Evolutionary conservation across 2,888 invertebrate species (phyloP).

Genomic region (Callinectes sapidus): DNA sequence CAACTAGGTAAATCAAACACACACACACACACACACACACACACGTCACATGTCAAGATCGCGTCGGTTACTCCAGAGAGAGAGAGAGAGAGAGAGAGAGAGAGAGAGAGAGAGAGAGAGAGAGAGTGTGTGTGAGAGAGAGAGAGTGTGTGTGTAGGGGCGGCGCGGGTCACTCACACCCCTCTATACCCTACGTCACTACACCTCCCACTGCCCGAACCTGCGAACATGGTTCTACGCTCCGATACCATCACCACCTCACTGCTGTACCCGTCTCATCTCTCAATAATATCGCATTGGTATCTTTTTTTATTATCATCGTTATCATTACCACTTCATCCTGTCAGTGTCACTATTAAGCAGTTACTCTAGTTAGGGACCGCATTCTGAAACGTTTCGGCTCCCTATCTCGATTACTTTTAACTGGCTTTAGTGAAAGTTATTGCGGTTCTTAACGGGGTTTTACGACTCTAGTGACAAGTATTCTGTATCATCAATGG

Average conservation of each 20-base stretch:
- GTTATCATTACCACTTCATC: conserved; percentile 4
- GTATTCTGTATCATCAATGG: no score
- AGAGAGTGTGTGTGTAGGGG: neutral
- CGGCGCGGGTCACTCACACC: conserved; percentile 3
- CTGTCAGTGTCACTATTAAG: neutral
- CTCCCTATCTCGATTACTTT: neutral
- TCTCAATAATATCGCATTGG: neutral
- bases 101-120: neutral
- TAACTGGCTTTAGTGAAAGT: no score
- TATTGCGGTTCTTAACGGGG: no score
- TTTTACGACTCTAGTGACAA: no score
- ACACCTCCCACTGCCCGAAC: neutral
- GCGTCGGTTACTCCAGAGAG: conserved; percentile 33
- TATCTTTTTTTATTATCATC: neutral
- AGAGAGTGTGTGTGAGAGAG: neutral
- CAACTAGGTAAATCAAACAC: no score
- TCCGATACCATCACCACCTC: neutral
- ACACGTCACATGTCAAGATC: neutral
- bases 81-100: neutral
- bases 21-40: conserved; percentile 20
- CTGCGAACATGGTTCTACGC: neutral
- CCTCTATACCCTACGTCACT: neutral
- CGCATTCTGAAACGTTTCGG: neutral
- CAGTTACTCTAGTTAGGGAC: neutral
- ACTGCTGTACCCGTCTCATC: neutral